Base-by-base conservation (phyloP, 2,113 vertebrate genomes). In the Ursus arctos region DNA sequence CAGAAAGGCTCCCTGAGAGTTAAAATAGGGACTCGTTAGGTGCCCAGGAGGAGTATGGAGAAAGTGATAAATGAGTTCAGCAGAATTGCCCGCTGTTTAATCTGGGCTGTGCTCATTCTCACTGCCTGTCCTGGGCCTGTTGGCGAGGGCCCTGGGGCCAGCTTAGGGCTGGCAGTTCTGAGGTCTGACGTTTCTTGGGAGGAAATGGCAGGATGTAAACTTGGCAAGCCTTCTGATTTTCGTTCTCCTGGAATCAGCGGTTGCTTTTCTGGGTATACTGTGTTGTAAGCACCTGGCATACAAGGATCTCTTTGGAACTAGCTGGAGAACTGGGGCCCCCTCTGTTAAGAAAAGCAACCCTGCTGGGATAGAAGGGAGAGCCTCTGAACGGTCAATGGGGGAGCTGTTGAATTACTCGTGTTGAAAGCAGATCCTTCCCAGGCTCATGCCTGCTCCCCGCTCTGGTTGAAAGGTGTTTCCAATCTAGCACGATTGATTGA, bases 181-280 rank as follows among this genome's bases (percentile, higher is more conserved):
- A 83, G 82, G 83, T 91, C 53, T 93, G 49, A 71, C 77, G 88
- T 92, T 97, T 95, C 91, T 96, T 88, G 82, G 94, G 91, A 95
- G 96, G 92, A 97, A 95, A 80, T 91, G 79, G 79, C 93, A 96
- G 67, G 86, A 91, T 89, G 65, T 91, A 63, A 94, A 93, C 61
- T 95, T 87, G 93, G 88, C 94, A 61, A 77, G 36, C 0, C 24
- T 63, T 63, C 22, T 96, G 43, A 14, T 93, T 97, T 95, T 90
- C 63, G 93, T 59, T 74, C 40, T 93, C 40, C 31, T 72, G 79
- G 93, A 95, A 33, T 15, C 16, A 33, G 59, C 2, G 4, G 18
- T 77, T 96, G 82, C 61, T 96, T 95, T 97, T 96, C 91, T 95
- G 96, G 87, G 43, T 71, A 24, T 31, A 51, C 26, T n/a, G 65